phyloP scores from a whole-genome alignment of 2,113 vertebrate species.

The Ochotona curzoniae region DNA sequence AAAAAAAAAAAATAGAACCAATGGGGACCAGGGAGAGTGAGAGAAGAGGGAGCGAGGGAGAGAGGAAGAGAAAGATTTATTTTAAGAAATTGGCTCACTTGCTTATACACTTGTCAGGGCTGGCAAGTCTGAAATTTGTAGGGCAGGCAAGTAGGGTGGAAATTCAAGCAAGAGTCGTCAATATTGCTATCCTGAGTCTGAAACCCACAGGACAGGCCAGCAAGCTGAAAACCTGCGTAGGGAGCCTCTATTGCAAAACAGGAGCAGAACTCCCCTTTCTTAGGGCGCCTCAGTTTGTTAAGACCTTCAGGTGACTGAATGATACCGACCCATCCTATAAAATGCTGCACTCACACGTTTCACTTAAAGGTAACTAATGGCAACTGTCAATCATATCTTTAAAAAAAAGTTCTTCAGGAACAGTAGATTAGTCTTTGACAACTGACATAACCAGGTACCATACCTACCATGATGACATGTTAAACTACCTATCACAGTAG shows the following conservation, averaged over 20 bases:
- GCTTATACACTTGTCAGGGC: neutral
- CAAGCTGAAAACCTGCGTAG: neutral
- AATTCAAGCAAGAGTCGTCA: neutral
- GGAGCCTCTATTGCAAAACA: neutral
- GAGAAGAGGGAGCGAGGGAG: neutral
- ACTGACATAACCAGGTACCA: neutral
- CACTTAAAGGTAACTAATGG: neutral
- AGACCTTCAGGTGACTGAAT: neutral
- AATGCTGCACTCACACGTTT: neutral
- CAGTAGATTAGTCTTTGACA: neutral
- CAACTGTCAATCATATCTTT: neutral
- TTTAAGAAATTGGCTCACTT: neutral
- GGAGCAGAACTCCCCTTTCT: neutral
- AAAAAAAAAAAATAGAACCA: neutral
- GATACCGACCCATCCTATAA: neutral
- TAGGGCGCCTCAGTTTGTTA: neutral
- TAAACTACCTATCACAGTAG: neutral
- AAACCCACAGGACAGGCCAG: neutral
- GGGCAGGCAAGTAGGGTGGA: neutral
- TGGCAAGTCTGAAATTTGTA: slow-evolving; percentile 19
- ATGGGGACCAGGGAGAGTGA: neutral
- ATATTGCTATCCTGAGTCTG: neutral
- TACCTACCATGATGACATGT: neutral
- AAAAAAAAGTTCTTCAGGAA: neutral
- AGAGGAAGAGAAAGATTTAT: neutral